Evolutionary conservation across 1,140 invertebrate genomes (phyloP).

Genomic region (Hydropsyche tenuis): DNA sequence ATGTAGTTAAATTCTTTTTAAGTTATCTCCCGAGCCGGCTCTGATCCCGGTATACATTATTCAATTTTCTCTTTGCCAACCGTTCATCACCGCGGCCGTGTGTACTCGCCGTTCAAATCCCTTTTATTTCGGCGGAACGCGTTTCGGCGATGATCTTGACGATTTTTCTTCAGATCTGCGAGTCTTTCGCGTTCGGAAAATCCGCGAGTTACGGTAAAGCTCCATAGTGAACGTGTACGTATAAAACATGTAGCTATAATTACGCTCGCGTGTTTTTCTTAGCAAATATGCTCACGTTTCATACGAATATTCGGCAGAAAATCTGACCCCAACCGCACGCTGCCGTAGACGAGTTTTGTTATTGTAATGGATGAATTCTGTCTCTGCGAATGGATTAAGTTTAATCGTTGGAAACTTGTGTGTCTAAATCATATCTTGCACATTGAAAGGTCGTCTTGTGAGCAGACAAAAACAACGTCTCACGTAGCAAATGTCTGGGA

Average conservation of each 20-base stretch:
- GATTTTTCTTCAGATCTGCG: conserved; percentile 1
- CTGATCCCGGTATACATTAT: conserved; percentile 37
- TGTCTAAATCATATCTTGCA: background rate
- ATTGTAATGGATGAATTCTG: no score
- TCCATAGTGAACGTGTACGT: background rate
- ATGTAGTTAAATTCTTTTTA: conserved; percentile 38
- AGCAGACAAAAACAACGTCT: background rate
- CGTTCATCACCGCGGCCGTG: conserved; percentile 28
- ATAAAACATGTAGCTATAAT: background rate
- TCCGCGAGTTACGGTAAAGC: background rate
- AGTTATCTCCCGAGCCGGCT: conserved; percentile 31
- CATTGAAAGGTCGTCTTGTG: conserved; percentile 10
- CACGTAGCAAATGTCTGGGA: conserved; percentile 9
- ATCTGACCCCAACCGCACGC: no score
- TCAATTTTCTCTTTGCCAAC: conserved; percentile 37
- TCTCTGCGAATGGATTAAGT: background rate
- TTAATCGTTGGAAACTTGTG: conserved; percentile 11
- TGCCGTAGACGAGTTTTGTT: no score
- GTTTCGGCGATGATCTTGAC: background rate
- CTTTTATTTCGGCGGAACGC: background rate
- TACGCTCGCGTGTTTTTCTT: background rate
- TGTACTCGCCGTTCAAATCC: background rate
- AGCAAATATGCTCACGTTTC: background rate
- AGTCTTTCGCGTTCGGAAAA: background rate
- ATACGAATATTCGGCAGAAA: no score